Evolutionary conservation across 2,888 invertebrate genomes (phyloP), one percentile per base, ranked within the genome.

Genomic region (Lacanobia wlatinum): DNA sequence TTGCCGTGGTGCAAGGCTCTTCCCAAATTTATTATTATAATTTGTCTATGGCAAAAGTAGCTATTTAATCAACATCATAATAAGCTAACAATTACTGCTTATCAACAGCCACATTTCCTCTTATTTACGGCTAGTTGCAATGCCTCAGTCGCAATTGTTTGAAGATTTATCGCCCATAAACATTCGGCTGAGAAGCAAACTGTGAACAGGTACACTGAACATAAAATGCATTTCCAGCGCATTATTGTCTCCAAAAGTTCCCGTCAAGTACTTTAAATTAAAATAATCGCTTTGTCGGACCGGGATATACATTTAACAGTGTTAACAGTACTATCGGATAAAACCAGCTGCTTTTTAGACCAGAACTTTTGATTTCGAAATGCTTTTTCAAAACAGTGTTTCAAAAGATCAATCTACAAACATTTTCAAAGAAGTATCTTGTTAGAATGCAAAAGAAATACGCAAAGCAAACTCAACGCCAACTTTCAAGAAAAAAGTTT

Each of bases 151-250:
- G 76, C 83, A 80, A 88, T 87, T 84, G 80, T 84, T 84, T 72
- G 73, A 78, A 85, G 78, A 84, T 82, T 83, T 84, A 84, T 79
- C 60, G 70, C 60, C 40, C 76, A 79, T 84, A 86, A 84, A 80
- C 77, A 83, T 81, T 87, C 68, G 70, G 69, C 70, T 80, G 72
- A 76, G 71, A 78, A 69, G 70, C 77, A 76, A 82, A 81, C 78
- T 82, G 68, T 52, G 76, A 78, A 67, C 85, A 87, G 84, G 80
- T 85, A 84, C 64, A 58, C 55, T 65, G 72, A 74, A 73, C 78
- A 72, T 82, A 75, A 85, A 84, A 80, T 78, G 73, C 80, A 83
- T 79, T 86, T 78, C 69, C 73, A 80, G 75, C 72, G 40, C 64
- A 69, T 80, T 83, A 79, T 80, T 80, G 75, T 81, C 79, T 68